Evolutionary conservation across 2,113 vertebrate genomes (phyloP), one percentile per base, ranked within the genome.

Genomic region (Eonycteris spelaea): DNA sequence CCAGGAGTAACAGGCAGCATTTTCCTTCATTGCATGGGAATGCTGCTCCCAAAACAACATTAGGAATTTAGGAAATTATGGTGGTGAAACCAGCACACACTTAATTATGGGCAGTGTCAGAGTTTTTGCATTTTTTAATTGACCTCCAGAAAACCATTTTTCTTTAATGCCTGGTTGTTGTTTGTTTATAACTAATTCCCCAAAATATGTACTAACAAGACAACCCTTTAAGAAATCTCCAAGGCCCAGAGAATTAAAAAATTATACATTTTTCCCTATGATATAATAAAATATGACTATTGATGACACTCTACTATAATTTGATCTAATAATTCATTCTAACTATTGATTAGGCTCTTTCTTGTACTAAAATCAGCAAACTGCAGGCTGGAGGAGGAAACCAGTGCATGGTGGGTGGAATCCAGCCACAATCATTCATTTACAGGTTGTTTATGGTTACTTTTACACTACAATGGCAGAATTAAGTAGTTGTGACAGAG

Each of bases 71-170:
- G 35, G 45, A 71, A 67, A 59, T 65, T 6, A 68, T 9, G 18
- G 53, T 63, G 18, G n/a, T 24, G 8, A 35, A 33, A 28, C 45
- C 68, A 43, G 48, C 35, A 5, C 13, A 73, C 6, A 33, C 51
- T 90, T 79, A 92, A 86, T 91, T 35, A 43, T 4, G n/a, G 77
- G 13, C 38, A 30, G 19, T 48, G 24, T 43, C 71, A 67, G 57
- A 57, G 89, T 59, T 90, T 70, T 87, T 91, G n/a, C 21, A 22
- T 79, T 83, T 96, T 75, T 65, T 18, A 86, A 74, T 51, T 59
- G 68, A 80, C 33, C 59, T 89, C 80, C 26, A 61, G 24, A 88
- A 90, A 88, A 80, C 15, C 18, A 6, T 43, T 84, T 85, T 45
- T 73, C 26, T 77, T 61, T 43, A 30, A 65, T 30, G 43, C n/a